Conservation (phyloP, 30 jellyfish, hydroid and myxozoan species). For the Hydractinia echinata region DNA sequence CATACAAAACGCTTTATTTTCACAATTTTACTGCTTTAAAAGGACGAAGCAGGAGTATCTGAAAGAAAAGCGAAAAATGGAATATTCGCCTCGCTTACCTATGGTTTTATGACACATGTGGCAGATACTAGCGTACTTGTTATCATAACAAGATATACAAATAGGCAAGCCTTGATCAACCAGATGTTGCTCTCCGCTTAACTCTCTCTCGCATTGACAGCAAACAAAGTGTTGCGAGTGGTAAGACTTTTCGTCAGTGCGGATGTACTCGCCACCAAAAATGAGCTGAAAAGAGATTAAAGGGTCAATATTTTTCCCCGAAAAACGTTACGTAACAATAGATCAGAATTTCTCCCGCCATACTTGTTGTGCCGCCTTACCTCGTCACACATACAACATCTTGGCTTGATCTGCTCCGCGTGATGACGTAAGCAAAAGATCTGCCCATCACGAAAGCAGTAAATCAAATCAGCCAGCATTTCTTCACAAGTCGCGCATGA, state of each 20-base stretch:
- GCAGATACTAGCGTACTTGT: slow-evolving; percentile 77
- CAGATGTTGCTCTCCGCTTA: slow-evolving; percentile 89
- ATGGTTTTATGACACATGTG: slow-evolving; percentile 72
- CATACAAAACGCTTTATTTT: no score
- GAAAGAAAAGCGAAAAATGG: no score
- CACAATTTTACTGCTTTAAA: no score
- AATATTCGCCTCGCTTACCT: slow-evolving; percentile 12
- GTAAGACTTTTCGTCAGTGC: slow-evolving; percentile 75
- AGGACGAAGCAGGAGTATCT: no score
- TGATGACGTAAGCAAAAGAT: slow-evolving; percentile 85
- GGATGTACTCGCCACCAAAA: slow-evolving; percentile 82
- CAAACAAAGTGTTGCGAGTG: slow-evolving; percentile 91
- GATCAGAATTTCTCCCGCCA: not conserved
- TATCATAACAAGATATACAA: slow-evolving; percentile 86
- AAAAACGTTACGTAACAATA: not conserved
- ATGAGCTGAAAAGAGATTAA: slow-evolving; percentile 48
- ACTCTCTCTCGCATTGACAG: slow-evolving; percentile 75
- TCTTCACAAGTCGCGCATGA: slow-evolving; percentile 74
- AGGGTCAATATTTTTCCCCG: not conserved
- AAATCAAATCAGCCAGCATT: slow-evolving; percentile 73
- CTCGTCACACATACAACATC: slow-evolving; percentile 97
- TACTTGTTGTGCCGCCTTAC: no score
- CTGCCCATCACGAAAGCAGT: slow-evolving; percentile 56
- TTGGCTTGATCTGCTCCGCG: slow-evolving; percentile 83
- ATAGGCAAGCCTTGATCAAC: slow-evolving; percentile 88